Percentiles rank a stretch among this genome's conserved stretches.
These are phyloP conservation scores for Temnothorax rugatulus DNA, from an alignment of 2,888 invertebrate species.

Conservation along the genomic window DNA sequence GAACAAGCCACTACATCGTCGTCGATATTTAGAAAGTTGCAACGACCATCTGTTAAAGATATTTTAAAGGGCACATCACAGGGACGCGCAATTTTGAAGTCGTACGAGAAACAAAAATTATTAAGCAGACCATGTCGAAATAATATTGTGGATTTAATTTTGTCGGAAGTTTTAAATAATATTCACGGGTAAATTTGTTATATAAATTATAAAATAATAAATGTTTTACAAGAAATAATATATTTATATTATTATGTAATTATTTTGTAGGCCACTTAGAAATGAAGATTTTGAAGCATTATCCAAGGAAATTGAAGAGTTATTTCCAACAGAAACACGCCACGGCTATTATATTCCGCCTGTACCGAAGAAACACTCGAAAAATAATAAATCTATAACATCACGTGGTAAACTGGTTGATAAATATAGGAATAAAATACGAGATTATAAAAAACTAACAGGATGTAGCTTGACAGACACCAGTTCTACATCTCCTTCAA, in stretches of 20 bases:
- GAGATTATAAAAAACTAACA: background rate
- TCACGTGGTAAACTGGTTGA: background rate
- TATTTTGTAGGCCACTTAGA: background rate
- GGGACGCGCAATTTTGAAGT: background rate
- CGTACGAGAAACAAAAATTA: background rate
- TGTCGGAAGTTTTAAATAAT: constrained; percentile 3
- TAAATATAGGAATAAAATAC: constrained; percentile 2
- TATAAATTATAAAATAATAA: background rate
- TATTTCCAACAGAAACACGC: background rate
- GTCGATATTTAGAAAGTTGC: background rate
- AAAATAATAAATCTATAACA: background rate
- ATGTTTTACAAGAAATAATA: background rate
- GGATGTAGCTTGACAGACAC: background rate
- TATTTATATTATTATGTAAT: background rate
- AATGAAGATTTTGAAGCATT: constrained; percentile 13
- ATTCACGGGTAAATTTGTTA: constrained; percentile 7
- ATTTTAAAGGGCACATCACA: background rate
- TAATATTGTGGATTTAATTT: background rate
- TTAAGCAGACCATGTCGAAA: background rate
- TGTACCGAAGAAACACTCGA: background rate
- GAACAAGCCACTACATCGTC: background rate
- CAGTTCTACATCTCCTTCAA: background rate
- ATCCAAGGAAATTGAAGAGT: background rate
- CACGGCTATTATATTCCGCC: background rate
- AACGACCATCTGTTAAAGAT: background rate